phyloP scores from a whole-genome alignment of 2,888 invertebrate genomes.

The Neocrepidodera transversa region DNA sequence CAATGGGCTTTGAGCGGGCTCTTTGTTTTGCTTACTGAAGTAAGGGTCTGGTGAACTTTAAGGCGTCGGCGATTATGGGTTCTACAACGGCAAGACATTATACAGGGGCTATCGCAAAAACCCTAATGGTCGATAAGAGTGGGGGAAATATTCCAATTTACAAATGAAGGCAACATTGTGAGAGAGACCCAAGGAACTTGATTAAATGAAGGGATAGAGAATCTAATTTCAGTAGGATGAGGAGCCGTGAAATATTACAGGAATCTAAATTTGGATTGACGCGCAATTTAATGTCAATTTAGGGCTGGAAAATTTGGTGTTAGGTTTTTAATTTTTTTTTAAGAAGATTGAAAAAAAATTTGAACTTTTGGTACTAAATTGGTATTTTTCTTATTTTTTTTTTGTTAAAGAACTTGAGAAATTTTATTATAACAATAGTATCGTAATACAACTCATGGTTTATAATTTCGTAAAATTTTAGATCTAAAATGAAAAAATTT shows the following conservation, averaged over 20 bases:
- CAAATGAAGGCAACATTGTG: constrained; percentile 20
- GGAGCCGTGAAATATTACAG: constrained; percentile 3
- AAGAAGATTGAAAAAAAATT: too few relatives aligned
- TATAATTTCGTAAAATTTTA: too few relatives aligned
- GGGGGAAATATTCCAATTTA: constrained; percentile 19
- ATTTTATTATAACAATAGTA: too few relatives aligned
- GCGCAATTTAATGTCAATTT: background rate
- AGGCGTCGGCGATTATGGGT: constrained; percentile 51
- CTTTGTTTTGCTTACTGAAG: constrained; percentile 54
- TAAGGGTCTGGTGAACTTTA: constrained; percentile 47
- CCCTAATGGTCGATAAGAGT: constrained; percentile 7
- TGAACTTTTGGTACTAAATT: too few relatives aligned
- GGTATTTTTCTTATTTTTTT: too few relatives aligned
- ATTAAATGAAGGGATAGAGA: constrained; percentile 22
- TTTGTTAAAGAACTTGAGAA: too few relatives aligned
- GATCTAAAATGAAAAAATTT: too few relatives aligned
- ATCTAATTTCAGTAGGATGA: constrained; percentile 20
- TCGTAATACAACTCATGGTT: too few relatives aligned
- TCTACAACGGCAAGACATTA: constrained; percentile 49
- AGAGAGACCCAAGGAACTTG: constrained; percentile 24
- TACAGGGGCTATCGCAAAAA: constrained; percentile 32
- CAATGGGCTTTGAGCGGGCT: constrained; percentile 42
- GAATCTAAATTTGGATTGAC: constrained; percentile 2
- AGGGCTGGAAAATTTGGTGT: too few relatives aligned
- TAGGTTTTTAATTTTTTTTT: too few relatives aligned